Evolutionary conservation across 2,113 vertebrate species (phyloP).

Genomic region (Elanoides forficatus): DNA sequence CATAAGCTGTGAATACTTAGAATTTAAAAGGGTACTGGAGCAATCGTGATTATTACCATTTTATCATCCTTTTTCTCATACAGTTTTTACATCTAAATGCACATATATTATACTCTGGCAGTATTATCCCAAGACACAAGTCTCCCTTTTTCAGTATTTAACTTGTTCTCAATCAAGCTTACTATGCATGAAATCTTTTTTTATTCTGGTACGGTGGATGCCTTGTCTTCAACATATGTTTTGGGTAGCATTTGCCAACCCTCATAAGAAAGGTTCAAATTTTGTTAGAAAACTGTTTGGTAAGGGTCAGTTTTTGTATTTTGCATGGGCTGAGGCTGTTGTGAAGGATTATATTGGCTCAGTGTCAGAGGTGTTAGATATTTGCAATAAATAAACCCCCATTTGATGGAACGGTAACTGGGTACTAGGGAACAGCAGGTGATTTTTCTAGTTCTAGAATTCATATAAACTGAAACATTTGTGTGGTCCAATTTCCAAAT

Average conservation of each 20-base stretch:
- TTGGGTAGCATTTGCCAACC: neutral
- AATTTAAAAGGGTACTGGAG: neutral
- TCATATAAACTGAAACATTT: neutral
- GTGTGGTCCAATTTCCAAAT: neutral
- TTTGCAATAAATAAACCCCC: neutral
- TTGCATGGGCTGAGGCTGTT: neutral
- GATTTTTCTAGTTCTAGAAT: neutral
- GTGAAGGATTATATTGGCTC: neutral
- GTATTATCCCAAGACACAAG: neutral
- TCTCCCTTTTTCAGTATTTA: neutral
- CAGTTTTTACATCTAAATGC: neutral
- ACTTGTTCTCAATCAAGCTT: neutral
- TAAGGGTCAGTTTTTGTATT: neutral
- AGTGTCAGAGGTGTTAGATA: neutral
- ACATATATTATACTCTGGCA: neutral
- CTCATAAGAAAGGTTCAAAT: neutral
- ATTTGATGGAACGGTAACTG: neutral
- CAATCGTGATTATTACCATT: neutral
- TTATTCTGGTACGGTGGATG: neutral
- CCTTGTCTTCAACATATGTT: neutral
- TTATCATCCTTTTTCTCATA: neutral
- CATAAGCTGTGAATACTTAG: neutral
- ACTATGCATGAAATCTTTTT: neutral
- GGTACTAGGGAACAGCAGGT: neutral
- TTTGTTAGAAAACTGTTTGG: neutral